Conservation (phyloP, 2,797 vertebrate species). For the Gymnothorax reevesii region DNA sequence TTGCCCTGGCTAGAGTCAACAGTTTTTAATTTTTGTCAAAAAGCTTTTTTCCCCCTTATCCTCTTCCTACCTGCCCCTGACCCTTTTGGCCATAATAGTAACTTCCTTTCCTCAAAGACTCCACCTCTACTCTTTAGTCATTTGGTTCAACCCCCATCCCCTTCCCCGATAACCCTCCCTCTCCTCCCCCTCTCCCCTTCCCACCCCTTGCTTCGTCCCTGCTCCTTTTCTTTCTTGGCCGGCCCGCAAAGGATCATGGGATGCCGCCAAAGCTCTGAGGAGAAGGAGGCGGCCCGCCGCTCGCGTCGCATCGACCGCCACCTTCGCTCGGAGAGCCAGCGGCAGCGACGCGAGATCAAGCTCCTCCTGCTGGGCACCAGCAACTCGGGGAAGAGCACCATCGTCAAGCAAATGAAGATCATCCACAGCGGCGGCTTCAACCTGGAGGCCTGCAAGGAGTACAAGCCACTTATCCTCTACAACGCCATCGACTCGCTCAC, state of each 20-base stretch:
- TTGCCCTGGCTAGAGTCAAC: background rate
- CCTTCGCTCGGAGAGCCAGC: constrained; percentile 97
- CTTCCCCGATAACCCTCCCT: constrained; percentile 59
- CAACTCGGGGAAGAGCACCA: constrained; percentile 98
- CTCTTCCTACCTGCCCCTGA: constrained; percentile 17
- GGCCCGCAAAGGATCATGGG: constrained; percentile 90
- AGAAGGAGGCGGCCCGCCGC: constrained; percentile 98
- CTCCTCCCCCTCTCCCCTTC: constrained; percentile 33
- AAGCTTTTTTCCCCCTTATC: constrained; percentile 29
- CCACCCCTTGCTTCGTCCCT: no score
- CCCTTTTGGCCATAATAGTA: background rate
- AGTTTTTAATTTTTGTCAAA: background rate
- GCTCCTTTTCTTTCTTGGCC: constrained; percentile 43
- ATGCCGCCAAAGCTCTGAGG: constrained; percentile 99
- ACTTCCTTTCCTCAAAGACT: constrained; percentile 16
- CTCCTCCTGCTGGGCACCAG: constrained; percentile 95
- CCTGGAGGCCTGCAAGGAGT: constrained; percentile 97
- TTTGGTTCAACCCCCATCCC: constrained; percentile 41
- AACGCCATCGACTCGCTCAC: constrained; percentile 98
- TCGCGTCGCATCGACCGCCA: constrained; percentile 97
- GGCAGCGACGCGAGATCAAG: constrained; percentile 96
- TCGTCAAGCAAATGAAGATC: constrained; percentile 99
- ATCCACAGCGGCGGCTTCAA: constrained; percentile 98
- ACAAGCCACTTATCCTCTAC: constrained; percentile 96
- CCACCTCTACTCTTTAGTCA: background rate